Percentiles rank a stretch among this genome's conserved stretches.
Evolutionary conservation across 2,797 vertebrate species (phyloP).

Genomic region (Chelon auratus): DNA sequence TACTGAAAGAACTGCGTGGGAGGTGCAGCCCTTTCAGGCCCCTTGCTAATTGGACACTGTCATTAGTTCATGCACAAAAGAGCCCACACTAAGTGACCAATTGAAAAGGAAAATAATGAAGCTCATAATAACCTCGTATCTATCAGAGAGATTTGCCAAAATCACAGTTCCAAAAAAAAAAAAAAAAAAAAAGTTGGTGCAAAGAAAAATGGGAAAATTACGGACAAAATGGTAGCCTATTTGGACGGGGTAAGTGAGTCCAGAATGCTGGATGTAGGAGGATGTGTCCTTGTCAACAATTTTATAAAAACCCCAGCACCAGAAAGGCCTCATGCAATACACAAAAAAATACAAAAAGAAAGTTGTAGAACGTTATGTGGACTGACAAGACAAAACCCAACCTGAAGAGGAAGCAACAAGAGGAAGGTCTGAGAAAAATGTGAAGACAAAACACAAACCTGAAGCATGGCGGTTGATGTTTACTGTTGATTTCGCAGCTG

Average conservation of each 20-base stretch:
- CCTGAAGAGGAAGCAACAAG: neutral
- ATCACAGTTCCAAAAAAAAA: neutral
- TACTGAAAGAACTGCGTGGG: neutral
- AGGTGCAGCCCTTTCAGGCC: constrained; percentile 7
- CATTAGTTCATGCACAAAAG: neutral
- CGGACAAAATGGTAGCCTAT: neutral
- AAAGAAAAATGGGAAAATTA: neutral
- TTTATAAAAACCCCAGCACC: neutral
- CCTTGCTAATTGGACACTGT: constrained; percentile 11
- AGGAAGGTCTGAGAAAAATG: too few relatives aligned
- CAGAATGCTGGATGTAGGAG: neutral
- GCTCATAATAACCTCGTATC: neutral
- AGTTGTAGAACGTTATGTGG: neutral
- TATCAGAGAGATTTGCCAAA: neutral
- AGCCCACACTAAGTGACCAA: neutral
- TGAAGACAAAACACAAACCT: too few relatives aligned
- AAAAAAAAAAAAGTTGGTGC: neutral
- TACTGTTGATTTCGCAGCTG: too few relatives aligned
- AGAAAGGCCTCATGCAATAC: neutral
- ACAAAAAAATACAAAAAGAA: neutral
- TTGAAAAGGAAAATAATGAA: neutral
- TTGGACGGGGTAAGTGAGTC: neutral
- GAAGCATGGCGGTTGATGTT: too few relatives aligned
- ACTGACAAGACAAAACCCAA: neutral
- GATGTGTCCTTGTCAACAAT: too few relatives aligned